phyloP scores from a whole-genome alignment of 2,888 invertebrate species.

The Hypomecis punctinalis region DNA sequence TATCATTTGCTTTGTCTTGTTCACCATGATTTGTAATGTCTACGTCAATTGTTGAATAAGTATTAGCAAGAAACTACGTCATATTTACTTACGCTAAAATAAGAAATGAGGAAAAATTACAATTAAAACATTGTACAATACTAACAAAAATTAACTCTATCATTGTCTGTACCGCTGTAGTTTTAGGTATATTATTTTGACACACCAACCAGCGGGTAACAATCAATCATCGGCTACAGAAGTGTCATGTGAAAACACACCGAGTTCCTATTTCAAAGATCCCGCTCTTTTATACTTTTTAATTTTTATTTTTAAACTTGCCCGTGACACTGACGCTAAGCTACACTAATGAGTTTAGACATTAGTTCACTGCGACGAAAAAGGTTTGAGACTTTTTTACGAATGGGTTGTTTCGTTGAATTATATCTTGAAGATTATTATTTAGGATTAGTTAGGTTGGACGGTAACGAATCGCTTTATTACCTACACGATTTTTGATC shows the following conservation, averaged over 20 bases:
- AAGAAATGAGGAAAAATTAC: too few species aligned
- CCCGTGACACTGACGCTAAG: slow-evolving; percentile 82
- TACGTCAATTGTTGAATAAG: too few species aligned
- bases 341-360: slow-evolving; percentile 82
- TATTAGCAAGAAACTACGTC: too few species aligned
- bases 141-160: too few species aligned
- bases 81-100: too few species aligned
- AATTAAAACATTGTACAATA: not conserved
- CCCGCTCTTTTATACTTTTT: slow-evolving; percentile 58
- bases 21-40: too few species aligned
- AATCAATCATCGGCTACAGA: slow-evolving; percentile 70
- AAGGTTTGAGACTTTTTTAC: slow-evolving; percentile 66
- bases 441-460: slow-evolving; percentile 4
- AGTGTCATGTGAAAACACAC: slow-evolving; percentile 63
- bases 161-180: too few species aligned
- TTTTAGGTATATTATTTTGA: slow-evolving; percentile 4
- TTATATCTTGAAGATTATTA: slow-evolving; percentile 10
- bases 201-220: slow-evolving; percentile 44
- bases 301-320: slow-evolving; percentile 75
- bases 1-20: too few species aligned
- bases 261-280: slow-evolving; percentile 75
- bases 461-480: not conserved
- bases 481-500: not conserved
- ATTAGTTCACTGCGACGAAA: slow-evolving; percentile 75
- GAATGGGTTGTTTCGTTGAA: slow-evolving; percentile 62